phyloP scores from a whole-genome alignment of 2,797 vertebrate species.

The Odontamblyopus rebecca region DNA sequence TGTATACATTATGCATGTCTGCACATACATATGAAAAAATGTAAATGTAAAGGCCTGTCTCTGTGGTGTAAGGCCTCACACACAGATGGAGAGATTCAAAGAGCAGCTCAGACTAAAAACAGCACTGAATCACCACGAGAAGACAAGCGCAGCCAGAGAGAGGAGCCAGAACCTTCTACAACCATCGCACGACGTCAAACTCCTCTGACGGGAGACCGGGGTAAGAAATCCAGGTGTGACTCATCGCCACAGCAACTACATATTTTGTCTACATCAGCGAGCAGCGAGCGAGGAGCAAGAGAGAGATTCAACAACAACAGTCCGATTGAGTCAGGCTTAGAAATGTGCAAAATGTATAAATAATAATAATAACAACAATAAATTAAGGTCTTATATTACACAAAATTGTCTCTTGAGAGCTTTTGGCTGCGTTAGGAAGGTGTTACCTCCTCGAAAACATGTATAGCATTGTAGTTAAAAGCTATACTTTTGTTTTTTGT shows the following conservation, averaged over 20 bases:
- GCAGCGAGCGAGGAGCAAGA: constrained; percentile 22
- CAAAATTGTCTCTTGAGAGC: too few relatives aligned
- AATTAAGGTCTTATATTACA: too few relatives aligned
- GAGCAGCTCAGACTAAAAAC: constrained; percentile 36
- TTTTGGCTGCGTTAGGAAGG: too few relatives aligned
- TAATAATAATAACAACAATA: too few relatives aligned
- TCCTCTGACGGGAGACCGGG: constrained; percentile 16
- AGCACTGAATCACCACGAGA: constrained; percentile 22
- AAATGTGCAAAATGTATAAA: not conserved
- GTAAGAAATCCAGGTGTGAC: constrained; percentile 34
- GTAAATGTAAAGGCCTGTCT: not conserved
- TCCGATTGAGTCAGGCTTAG: not conserved
- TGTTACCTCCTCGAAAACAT: too few relatives aligned
- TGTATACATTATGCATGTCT: not conserved
- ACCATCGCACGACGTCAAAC: constrained; percentile 9
- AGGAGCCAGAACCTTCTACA: constrained; percentile 28
- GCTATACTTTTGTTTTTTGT: too few relatives aligned
- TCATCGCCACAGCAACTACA: constrained; percentile 43
- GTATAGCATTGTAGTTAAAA: too few relatives aligned
- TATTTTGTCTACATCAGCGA: constrained; percentile 31
- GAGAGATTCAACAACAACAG: not conserved
- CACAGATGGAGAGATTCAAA: constrained; percentile 51
- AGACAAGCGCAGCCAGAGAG: constrained; percentile 6
- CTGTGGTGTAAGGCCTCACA: not conserved
- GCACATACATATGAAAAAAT: not conserved